Conservation (phyloP, 2,797 vertebrate species). For the Chanos chanos region DNA sequence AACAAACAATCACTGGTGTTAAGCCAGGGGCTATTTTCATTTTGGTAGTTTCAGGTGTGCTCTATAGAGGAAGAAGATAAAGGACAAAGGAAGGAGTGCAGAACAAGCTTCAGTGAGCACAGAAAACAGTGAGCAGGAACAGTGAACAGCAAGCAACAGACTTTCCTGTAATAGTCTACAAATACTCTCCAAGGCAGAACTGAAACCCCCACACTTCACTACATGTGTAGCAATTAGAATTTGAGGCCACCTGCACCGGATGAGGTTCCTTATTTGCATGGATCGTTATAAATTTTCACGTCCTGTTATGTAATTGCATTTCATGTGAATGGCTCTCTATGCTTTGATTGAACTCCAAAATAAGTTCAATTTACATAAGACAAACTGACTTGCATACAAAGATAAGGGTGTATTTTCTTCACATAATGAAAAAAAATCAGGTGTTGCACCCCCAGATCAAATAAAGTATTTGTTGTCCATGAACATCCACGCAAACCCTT, state of each 20-base stretch:
- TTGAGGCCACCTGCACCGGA: slow-evolving; percentile 14
- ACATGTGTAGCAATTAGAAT: slow-evolving; percentile 5
- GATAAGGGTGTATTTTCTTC: neutral
- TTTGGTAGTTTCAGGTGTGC: neutral
- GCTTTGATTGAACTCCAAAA: neutral
- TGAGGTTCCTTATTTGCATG: neutral
- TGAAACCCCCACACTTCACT: slow-evolving; percentile 44
- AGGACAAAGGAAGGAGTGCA: slow-evolving; percentile 41
- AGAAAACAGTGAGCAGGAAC: slow-evolving; percentile 48
- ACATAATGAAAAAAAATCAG: neutral
- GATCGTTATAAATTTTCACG: neutral
- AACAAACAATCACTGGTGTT: neutral
- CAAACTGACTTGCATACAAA: neutral
- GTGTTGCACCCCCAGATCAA: too few species aligned
- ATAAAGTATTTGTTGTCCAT: too few species aligned
- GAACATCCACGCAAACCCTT: too few species aligned
- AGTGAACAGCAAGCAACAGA: slow-evolving; percentile 47
- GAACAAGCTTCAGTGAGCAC: slow-evolving; percentile 45
- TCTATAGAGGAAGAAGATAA: slow-evolving; percentile 15
- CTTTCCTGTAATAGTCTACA: slow-evolving; percentile 34
- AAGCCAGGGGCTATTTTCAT: neutral
- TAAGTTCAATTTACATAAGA: neutral
- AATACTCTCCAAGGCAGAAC: slow-evolving; percentile 48
- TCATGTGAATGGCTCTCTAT: too few species aligned
- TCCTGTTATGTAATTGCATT: slow-evolving; percentile 19